phyloP scores from a whole-genome alignment of 2,797 vertebrate genomes.

The Champsocephalus esox region DNA sequence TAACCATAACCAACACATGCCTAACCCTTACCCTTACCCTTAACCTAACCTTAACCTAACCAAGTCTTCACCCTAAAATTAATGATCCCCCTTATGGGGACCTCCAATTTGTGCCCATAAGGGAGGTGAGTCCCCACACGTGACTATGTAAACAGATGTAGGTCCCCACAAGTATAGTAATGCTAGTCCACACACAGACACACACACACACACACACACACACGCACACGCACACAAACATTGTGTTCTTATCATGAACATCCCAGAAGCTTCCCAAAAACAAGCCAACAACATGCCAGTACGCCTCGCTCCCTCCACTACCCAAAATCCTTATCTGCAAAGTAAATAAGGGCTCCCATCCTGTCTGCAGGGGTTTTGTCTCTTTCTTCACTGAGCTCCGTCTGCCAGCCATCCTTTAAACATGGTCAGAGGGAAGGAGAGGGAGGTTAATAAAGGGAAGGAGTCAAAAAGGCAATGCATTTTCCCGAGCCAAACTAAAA shows the following conservation, averaged over 20 bases:
- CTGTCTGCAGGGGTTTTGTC: conserved; percentile 65
- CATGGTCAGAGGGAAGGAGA: conserved; percentile 29
- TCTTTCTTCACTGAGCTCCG: conserved; percentile 51
- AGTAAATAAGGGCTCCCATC: conserved; percentile 76
- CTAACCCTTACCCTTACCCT: too few species aligned
- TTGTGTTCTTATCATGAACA: conserved; percentile 70
- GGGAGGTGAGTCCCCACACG: too few species aligned
- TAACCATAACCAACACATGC: too few species aligned
- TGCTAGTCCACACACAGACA: not conserved
- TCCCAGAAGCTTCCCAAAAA: conserved; percentile 75
- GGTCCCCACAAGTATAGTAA: too few species aligned
- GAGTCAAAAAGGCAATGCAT: conserved; percentile 28
- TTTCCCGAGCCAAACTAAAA: conserved; percentile 39
- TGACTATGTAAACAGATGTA: too few species aligned
- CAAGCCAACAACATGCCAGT: conserved; percentile 69
- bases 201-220: conserved; percentile 1
- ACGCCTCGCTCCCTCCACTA: conserved; percentile 50
- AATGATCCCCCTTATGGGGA: too few species aligned
- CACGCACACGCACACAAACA: conserved; percentile 19
- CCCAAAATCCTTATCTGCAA: conserved; percentile 77
- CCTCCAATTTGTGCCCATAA: too few species aligned
- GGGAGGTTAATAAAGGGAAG: conserved; percentile 1
- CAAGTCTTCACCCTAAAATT: too few species aligned
- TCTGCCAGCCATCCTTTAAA: conserved; percentile 56
- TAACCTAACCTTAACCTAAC: too few species aligned